Evolutionary conservation across 2,113 vertebrate species (phyloP).

Genomic region (Typhlomys cinereus): DNA sequence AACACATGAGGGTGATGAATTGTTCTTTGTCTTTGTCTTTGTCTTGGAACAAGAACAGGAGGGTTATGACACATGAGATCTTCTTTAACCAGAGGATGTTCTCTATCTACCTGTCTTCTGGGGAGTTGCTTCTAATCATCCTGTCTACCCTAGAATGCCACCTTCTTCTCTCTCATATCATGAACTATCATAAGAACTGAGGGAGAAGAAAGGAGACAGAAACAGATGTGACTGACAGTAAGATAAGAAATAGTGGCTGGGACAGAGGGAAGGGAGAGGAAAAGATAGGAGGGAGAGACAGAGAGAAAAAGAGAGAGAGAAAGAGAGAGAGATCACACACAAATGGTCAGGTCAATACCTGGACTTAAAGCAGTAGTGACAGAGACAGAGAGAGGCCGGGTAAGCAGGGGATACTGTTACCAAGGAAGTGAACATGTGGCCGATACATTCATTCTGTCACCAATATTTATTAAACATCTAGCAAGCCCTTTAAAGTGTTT

Average conservation of each 20-base stretch:
- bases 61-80: not conserved
- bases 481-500: not conserved
- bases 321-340: too few relatives aligned
- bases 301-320: not conserved
- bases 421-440: not conserved
- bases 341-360: not conserved
- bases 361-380: not conserved
- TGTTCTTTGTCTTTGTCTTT: not conserved
- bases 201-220: not conserved
- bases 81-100: not conserved
- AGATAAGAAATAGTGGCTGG: not conserved
- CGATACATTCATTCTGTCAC: not conserved
- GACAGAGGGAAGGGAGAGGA: not conserved
- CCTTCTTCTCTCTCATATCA: not conserved
- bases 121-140: not conserved
- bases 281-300: accelerated
- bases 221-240: not conserved
- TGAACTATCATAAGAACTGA: not conserved
- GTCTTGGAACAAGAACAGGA: not conserved
- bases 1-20: not conserved
- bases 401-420: not conserved
- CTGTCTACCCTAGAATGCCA: not conserved
- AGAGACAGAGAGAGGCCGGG: not conserved
- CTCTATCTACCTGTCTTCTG: not conserved
- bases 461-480: not conserved